A percentile compares a stretch with the other conserved stretches of the same genome.
phyloP scores from a whole-genome alignment of 2,113 vertebrate genomes.

The Chloropsis hardwickii region DNA sequence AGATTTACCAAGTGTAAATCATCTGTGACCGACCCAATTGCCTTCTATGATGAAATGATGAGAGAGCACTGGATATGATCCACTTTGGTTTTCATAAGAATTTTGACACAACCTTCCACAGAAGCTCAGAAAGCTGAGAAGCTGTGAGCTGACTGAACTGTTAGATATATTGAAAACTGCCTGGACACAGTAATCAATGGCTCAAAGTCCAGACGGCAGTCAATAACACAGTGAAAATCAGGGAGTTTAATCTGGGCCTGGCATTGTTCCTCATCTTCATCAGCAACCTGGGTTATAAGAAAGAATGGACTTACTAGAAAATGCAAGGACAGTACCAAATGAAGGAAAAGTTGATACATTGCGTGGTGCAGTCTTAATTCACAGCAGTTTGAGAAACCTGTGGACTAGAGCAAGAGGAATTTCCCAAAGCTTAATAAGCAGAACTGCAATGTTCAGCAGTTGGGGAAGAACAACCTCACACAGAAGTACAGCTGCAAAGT shows the following conservation, averaged over 20 bases:
- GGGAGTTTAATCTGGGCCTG: background rate
- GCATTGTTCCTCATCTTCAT: background rate
- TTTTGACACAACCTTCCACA: background rate
- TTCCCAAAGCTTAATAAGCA: background rate
- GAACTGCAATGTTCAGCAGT: background rate
- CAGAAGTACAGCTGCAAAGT: background rate
- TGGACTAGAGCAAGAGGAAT: background rate
- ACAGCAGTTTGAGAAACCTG: background rate
- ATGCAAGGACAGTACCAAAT: background rate
- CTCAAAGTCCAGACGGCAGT: background rate
- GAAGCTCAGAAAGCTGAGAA: background rate
- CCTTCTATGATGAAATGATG: background rate
- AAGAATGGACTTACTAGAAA: background rate
- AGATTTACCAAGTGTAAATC: background rate
- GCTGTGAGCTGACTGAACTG: background rate
- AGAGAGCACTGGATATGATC: background rate
- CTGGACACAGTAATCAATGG: background rate
- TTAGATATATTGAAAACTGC: background rate
- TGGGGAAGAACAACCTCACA: background rate
- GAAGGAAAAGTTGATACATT: background rate
- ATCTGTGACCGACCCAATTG: background rate
- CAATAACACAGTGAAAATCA: background rate
- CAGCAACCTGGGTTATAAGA: background rate
- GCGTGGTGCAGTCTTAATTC: background rate
- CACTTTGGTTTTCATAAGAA: background rate